Base-by-base conservation (phyloP, 2,888 invertebrate species). In the Thalpophila matura region DNA sequence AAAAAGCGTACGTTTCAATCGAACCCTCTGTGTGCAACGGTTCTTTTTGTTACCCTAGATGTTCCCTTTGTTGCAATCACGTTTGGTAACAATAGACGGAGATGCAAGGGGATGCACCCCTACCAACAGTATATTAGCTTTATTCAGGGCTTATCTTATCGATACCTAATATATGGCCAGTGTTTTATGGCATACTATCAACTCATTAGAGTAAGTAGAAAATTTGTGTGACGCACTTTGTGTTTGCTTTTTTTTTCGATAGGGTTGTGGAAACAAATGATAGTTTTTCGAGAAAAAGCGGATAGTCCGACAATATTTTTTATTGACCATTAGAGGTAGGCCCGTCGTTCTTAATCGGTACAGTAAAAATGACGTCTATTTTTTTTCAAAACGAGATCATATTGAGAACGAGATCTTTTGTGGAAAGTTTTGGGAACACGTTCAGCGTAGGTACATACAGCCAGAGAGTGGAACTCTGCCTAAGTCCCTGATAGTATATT, bases 21-120 rank as follows among this genome's bases (percentile, higher is more conserved):
- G 75, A 54, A 76, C 80, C 79, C 82, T 81, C 79, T 81, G 82
- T 64, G 64, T 70, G 70, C 75, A 77, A 78, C 81, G 74, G 81
- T 60, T 78, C 81, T 84, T 87, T 85, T 89, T 89, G 88, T 88
- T 86, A 84, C 80, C 80, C 80, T 79, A 86, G 82, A 80, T 78
- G 79, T 77, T 88, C 90, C 93, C 91, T 92, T 93, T 94, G 92
- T 93, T 59, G 62, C 74, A 66, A 84, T 89, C 93, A 93, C 93
- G 93, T 91, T 84, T 73, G 50, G 82, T 86, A 83, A 87, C 88
- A 77, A 78, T 65, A 71, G 79, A 71, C 79, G 79, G 77, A 78
- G 80, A 77, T 81, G 88, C 84, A 84, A 35, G 42, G 68, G 74
- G 69, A 53, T 69, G 75, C 37, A 77, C 80, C 85, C 83, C 78